These are phyloP conservation scores for Drosophila cardini DNA, from an alignment of 1,140 invertebrate genomes.

Conservation along the genomic window DNA sequence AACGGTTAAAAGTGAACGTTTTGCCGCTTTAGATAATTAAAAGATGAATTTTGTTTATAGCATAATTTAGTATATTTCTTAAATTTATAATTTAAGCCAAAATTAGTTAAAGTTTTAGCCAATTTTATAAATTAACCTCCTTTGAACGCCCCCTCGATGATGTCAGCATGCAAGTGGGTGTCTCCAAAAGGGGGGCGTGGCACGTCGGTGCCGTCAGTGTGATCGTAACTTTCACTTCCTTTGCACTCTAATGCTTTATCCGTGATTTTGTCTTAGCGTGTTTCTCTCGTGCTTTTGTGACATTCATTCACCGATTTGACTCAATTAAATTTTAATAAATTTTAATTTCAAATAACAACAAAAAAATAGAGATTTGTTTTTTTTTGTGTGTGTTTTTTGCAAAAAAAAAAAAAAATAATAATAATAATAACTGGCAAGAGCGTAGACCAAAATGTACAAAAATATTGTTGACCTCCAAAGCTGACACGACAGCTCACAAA, in stretches of 20 bases:
- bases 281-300: conserved; percentile 4
- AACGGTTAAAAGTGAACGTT: too few relatives aligned
- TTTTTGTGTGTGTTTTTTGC: conserved; percentile 36
- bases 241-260: conserved; percentile 13
- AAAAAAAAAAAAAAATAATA: conserved; percentile 29
- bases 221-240: conserved; percentile 30
- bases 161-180: too few relatives aligned
- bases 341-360: conserved; percentile 72
- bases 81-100: too few relatives aligned
- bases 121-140: neutral
- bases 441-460: conserved; percentile 36
- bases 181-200: neutral
- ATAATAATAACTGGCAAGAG: conserved; percentile 36
- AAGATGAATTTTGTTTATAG: too few relatives aligned
- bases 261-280: conserved; percentile 12
- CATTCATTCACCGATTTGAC: conserved; percentile 48
- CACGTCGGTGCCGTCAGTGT: neutral
- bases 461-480: conserved; percentile 62
- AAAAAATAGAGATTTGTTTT: conserved; percentile 61
- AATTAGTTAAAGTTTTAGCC: too few relatives aligned
- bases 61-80: too few relatives aligned
- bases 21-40: too few relatives aligned
- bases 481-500: conserved; percentile 74
- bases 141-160: too few relatives aligned
- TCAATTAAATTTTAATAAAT: conserved; percentile 77